Base-by-base conservation (phyloP, 2,797 vertebrate species). In the Melanotaenia parkinsoni region DNA sequence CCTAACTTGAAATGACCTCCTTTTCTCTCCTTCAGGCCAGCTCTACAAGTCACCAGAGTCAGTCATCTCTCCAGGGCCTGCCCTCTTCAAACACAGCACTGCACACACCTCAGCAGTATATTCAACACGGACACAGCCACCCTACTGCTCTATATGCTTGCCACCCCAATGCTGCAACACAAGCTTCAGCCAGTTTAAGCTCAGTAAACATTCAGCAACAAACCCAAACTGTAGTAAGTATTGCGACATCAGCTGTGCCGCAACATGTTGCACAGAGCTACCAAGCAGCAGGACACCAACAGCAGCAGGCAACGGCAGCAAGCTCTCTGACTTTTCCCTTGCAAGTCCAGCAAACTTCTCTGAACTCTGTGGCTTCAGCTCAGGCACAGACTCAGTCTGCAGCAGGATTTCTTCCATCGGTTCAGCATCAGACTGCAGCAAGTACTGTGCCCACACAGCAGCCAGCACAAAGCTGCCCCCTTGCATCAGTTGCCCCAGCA, bases 191-290 rank as follows among this genome's bases (percentile, higher is more conserved):
- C 61, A 32, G 71, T 82, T 54, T 88, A 72, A 60, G 95, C 86
- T 79, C 94, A 85, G 82, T 93, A 87, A 86, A 72, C 69, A 93
- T 90, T 83, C 95, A 92, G 63, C 89, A 90, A 38, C 89, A 85
- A 37, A 66, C 53, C 28, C 82, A 87, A 80, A 38, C 63, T 58
- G 62, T 79, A 62, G 65, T 62, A 50, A 58, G 40, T 74, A 70
- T 79, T 66, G 67, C 81, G 28, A 40, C 76, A 14, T 75, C 87
- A 16, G 47, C 77, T 65, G 47, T 81, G 20, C 81, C 82, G 57
- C 89, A 91, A 32, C 87, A 92, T 72, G n/a, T 89, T 32, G 85
- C 85, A 38, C 92, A 92, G 63, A 85, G 76, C 79, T 90, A 87
- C 62, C 87, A 90, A 47, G 58, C 84, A 37, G 71, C 76, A 60